These are phyloP conservation scores for Calameuta idolon DNA, from an alignment of 2,888 invertebrate species.

Conservation along the genomic window DNA sequence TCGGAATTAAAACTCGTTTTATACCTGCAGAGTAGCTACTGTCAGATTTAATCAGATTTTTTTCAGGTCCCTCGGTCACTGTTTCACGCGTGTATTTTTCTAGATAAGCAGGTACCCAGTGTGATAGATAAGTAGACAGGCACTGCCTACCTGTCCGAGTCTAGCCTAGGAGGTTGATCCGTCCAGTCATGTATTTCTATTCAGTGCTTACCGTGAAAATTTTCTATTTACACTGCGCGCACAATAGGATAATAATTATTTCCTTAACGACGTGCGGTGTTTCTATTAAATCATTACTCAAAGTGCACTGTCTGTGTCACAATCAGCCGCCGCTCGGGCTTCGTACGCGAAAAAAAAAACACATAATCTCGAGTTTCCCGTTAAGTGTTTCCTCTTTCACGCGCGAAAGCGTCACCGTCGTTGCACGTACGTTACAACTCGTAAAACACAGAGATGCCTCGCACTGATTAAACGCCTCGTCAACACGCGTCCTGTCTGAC, in stretches of 20 bases:
- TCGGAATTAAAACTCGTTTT: not conserved
- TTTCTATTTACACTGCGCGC: not conserved
- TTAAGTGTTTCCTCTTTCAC: not conserved
- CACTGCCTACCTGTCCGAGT: not conserved
- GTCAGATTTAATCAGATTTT: not conserved
- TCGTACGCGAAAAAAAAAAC: not conserved
- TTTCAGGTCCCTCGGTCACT: not conserved
- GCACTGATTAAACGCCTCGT: constrained; percentile 37
- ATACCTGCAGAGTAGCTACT: not conserved
- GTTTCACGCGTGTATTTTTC: not conserved
- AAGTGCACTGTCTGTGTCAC: not conserved
- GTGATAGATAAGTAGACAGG: not conserved
- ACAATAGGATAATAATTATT: not conserved
- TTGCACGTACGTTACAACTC: constrained; percentile 17
- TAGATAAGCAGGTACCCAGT: not conserved
- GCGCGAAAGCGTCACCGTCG: not conserved
- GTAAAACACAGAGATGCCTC: constrained; percentile 40
- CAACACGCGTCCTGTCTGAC: constrained; percentile 26
- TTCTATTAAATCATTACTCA: not conserved
- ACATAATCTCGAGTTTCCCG: not conserved
- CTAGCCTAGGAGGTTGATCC: not conserved
- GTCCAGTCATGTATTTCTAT: not conserved
- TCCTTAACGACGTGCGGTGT: not conserved
- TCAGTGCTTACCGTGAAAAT: not conserved
- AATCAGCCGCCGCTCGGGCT: not conserved